Evolutionary conservation across 1,140 invertebrate genomes (phyloP), one percentile per base, ranked within the genome.

Genomic region (Euglossa dilemma): DNA sequence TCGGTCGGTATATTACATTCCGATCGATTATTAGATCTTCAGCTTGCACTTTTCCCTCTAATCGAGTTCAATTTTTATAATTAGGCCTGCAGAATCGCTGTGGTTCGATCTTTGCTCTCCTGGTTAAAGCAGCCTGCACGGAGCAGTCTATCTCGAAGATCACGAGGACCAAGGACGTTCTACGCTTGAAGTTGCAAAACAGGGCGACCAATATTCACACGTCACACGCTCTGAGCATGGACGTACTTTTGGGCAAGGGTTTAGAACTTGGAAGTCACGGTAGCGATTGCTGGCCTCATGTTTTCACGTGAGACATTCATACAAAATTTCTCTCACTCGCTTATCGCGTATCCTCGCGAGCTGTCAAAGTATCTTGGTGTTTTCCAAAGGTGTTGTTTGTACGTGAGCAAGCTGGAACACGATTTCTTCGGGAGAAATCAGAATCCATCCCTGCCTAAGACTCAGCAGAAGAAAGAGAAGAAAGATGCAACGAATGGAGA

Each of bases 251-350:
- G 23, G 95, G 95, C 90, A 96, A 96, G 87, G 98, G 98, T 45
- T 94, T 99, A 52, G 98, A 99, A 92, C 95, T 99, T 52, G 98
- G 97, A 8, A 98, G 97, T 83, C 98, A 98, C 91, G 97, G 98
- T 47, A 96, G 97, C 59, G 97, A 98, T 83, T 99, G 98, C 91
- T 99, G 98, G 98, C 96, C 97, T 56, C 98, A 98, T 92, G 97
- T 99, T 79, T 98, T 99, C 91, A 96, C 97, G 93, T 98, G 96
- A 91, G 90, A 83, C 6, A 36, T 47, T 18, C 43, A 20, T 14
- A 72, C 23, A 9, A 6, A n/a, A 77, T 9, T 8, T 50, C 0
- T 36, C 36, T 18, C 63, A 18, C 7, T 20, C 4, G 4, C 20
- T 69, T 25, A 43, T n/a, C 16, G 16, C 7, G 2, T 14, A 47